These are phyloP conservation scores for Oscarella lobularis DNA, from an alignment of 37 sponge, comb jelly and placozoan genomes.

Conservation along the genomic window DNA sequence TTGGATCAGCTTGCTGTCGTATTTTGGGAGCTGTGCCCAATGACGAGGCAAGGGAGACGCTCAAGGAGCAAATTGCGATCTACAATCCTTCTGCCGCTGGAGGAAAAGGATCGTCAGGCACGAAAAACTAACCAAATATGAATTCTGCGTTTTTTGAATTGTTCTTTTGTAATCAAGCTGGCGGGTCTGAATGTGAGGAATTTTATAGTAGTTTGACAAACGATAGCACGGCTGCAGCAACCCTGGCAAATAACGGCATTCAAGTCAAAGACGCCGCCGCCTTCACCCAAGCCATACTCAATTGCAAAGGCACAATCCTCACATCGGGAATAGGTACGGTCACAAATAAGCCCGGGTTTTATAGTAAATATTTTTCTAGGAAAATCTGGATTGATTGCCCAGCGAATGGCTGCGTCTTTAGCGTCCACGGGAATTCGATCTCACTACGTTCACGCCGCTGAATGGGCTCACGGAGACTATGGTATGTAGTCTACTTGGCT, in stretches of 20 bases:
- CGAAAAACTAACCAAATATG: no score
- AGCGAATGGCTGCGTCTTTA: constrained; percentile 48
- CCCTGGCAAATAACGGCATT: no score
- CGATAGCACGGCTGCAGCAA: not conserved
- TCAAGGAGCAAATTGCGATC: no score
- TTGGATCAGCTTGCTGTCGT: constrained; percentile 64
- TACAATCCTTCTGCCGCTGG: no score
- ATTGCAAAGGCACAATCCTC: not conserved
- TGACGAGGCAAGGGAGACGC: constrained; percentile 39
- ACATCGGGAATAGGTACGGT: constrained; percentile 6
- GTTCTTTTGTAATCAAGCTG: no score
- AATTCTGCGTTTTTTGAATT: no score
- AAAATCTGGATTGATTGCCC: constrained; percentile 61
- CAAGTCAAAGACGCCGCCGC: not conserved
- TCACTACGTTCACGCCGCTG: constrained; percentile 54
- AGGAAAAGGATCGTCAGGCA: no score
- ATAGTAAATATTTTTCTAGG: constrained; percentile 20
- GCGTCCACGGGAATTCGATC: constrained; percentile 48
- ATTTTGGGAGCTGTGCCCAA: constrained; percentile 70
- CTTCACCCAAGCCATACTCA: constrained; percentile 13
- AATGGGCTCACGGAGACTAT: constrained; percentile 71
- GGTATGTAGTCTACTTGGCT: constrained; percentile 26
- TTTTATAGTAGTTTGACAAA: not conserved
- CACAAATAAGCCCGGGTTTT: not conserved
- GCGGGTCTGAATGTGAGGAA: no score